These are phyloP conservation scores for Eudasyphora cyanicolor DNA, from an alignment of 2,888 invertebrate genomes.

Conservation along the genomic window DNA sequence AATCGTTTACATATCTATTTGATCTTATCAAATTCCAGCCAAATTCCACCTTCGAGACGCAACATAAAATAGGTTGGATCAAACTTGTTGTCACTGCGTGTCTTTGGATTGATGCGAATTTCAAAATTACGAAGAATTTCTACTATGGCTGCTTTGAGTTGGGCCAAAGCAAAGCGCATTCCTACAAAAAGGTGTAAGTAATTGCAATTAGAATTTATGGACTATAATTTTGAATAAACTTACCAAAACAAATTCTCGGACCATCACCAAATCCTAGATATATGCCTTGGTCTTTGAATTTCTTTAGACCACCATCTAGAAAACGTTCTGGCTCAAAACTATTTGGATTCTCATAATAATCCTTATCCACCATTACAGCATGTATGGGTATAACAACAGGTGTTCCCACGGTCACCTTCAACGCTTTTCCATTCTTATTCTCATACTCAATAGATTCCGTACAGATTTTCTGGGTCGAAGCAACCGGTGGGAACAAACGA, in stretches of 20 bases:
- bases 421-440: slow-evolving; percentile 71
- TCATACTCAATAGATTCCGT: slow-evolving; percentile 71
- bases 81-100: slow-evolving; percentile 73
- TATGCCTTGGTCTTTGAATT: slow-evolving; percentile 72
- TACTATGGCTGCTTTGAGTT: slow-evolving; percentile 75
- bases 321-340: slow-evolving; percentile 76
- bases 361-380: slow-evolving; percentile 71
- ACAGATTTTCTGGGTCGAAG: slow-evolving; percentile 72
- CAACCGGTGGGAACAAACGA: slow-evolving; percentile 73
- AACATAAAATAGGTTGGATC: slow-evolving; percentile 71
- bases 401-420: slow-evolving; percentile 70
- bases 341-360: slow-evolving; percentile 71
- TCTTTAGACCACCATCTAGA: slow-evolving; percentile 71
- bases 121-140: slow-evolving; percentile 76
- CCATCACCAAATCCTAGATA: slow-evolving; percentile 77
- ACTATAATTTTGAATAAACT: neutral
- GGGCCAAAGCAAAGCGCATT: slow-evolving; percentile 77
- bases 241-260: slow-evolving; percentile 76
- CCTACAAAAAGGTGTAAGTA: slow-evolving; percentile 66
- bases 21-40: slow-evolving; percentile 72
- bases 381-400: slow-evolving; percentile 71
- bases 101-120: slow-evolving; percentile 74
- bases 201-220: neutral
- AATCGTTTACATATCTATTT: no score
- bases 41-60: slow-evolving; percentile 72